Evolutionary conservation across 2,888 invertebrate species (phyloP).

Genomic region (Meteorus cinctellus): DNA sequence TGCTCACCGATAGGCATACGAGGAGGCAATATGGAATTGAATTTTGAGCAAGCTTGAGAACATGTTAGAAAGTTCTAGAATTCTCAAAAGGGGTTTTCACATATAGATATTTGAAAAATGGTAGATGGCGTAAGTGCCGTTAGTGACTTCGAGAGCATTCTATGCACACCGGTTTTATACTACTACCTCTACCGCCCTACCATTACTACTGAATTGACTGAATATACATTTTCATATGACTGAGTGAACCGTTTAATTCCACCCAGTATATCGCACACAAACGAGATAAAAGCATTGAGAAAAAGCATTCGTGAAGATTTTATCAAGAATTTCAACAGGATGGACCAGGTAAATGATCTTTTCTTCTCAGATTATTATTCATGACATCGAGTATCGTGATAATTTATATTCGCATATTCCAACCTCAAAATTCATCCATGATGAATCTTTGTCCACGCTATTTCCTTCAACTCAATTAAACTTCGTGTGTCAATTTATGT

Average conservation of each 20-base stretch:
- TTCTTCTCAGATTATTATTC: not conserved
- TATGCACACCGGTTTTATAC: constrained; percentile 1
- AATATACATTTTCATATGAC: not conserved
- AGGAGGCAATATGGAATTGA: too few relatives aligned
- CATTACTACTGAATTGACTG: too few relatives aligned
- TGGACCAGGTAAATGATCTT: constrained; percentile 37
- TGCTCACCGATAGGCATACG: too few relatives aligned
- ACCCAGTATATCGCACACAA: constrained; percentile 14
- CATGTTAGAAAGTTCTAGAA: constrained; percentile 10
- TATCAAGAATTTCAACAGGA: not conserved
- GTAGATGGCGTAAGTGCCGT: constrained; percentile 6
- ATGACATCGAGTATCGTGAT: not conserved
- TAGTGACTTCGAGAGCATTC: constrained; percentile 23
- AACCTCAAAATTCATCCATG: not conserved
- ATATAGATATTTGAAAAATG: not conserved
- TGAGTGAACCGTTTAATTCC: constrained; percentile 5
- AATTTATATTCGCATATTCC: not conserved
- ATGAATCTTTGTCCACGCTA: not conserved
- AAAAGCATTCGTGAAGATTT: not conserved
- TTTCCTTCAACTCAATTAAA: not conserved
- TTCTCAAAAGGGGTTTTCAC: not conserved
- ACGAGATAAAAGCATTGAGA: not conserved
- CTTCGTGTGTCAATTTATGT: not conserved
- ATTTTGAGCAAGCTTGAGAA: not conserved
- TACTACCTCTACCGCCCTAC: not conserved